Conservation (phyloP, 2,888 invertebrate genomes). For the Eustalomyia histrio region DNA sequence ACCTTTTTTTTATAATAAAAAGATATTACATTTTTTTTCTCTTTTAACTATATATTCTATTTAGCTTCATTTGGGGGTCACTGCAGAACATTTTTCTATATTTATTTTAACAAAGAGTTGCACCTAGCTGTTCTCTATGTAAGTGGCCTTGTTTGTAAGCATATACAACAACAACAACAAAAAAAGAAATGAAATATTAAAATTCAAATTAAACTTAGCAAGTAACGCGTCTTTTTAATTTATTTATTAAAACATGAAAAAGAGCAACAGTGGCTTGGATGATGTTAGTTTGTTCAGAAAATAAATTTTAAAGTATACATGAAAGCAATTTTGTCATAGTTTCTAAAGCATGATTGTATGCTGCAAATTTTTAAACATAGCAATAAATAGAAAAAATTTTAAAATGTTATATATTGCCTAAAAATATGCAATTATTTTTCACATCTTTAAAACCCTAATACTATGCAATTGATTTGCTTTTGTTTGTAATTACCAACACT, state of each 20-base stretch:
- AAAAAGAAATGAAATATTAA: conserved; percentile 45
- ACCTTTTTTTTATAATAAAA: conserved; percentile 3
- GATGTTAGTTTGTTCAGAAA: not conserved
- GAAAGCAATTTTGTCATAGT: too few species aligned
- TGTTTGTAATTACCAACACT: too few species aligned
- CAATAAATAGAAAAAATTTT: too few species aligned
- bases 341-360: too few species aligned
- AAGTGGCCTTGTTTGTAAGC: conserved; percentile 37
- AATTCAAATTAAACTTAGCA: conserved; percentile 54
- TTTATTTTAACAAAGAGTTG: conserved; percentile 47
- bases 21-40: not conserved
- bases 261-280: not conserved
- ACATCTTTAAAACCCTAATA: too few species aligned
- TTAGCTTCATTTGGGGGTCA: conserved; percentile 11
- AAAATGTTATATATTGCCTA: too few species aligned
- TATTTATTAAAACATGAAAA: conserved; percentile 17
- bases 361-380: too few species aligned
- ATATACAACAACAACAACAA: too few species aligned
- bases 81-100: conserved; percentile 58
- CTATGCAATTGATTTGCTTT: too few species aligned
- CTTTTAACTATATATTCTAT: not conserved
- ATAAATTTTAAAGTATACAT: too few species aligned
- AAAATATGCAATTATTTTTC: too few species aligned
- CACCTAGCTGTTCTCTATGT: conserved; percentile 36
- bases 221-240: conserved; percentile 38